phyloP scores from a whole-genome alignment of 2,113 vertebrate species.

The Nanger granti region DNA sequence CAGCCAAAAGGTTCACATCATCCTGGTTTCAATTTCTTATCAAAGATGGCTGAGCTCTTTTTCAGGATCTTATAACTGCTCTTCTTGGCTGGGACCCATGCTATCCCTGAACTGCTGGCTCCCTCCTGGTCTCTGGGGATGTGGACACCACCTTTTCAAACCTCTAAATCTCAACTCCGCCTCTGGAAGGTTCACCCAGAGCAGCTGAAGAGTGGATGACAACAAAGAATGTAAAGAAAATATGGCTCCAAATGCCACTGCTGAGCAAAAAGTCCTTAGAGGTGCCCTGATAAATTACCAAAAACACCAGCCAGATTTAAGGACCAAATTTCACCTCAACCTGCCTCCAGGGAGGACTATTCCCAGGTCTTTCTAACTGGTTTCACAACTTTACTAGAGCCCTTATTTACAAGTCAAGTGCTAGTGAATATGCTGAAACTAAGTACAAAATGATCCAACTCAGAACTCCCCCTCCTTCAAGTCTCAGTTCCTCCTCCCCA shows the following conservation, averaged over 20 bases:
- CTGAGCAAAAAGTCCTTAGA: not conserved
- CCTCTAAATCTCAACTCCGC: not conserved
- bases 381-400: not conserved
- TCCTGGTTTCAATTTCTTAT: constrained; percentile 67
- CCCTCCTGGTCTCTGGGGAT: not conserved
- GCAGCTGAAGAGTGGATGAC: not conserved
- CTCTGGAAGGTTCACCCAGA: constrained; percentile 20
- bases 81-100: not conserved
- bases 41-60: constrained; percentile 49
- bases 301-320: not conserved
- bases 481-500: not conserved
- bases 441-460: not conserved
- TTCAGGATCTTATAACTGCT: constrained; percentile 30
- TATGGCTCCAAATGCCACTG: not conserved
- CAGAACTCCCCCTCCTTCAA: not conserved
- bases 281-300: not conserved
- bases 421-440: not conserved
- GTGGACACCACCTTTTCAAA: not conserved
- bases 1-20: constrained; percentile 24
- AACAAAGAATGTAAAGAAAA: constrained; percentile 25
- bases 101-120: not conserved
- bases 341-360: not conserved
- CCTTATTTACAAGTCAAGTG: not conserved
- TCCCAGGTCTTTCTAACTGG: not conserved
- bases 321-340: constrained; percentile 34